A percentile compares a stretch with the other conserved stretches of the same genome.
Evolutionary conservation across 2,888 invertebrate genomes (phyloP).

Genomic region (Mesorhabditis sp.): DNA sequence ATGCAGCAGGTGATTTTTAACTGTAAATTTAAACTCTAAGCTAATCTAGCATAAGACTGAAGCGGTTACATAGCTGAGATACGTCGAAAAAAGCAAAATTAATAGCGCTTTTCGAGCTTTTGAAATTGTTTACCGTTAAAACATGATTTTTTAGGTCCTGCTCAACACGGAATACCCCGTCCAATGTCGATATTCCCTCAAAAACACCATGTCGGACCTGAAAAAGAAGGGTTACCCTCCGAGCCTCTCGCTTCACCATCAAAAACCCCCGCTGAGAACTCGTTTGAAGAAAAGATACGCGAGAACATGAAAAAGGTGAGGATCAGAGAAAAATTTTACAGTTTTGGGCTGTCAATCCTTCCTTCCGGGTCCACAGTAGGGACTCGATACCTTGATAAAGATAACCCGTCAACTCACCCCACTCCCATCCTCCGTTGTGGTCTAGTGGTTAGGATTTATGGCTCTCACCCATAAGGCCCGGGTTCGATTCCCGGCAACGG

Average conservation of each 20-base stretch:
- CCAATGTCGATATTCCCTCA: slow-evolving; percentile 28
- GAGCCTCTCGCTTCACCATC: not conserved
- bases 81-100: too few relatives aligned
- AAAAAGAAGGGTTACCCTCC: not conserved
- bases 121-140: not conserved
- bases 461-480: slow-evolving; percentile 45
- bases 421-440: slow-evolving; percentile 19
- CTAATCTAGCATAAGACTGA: too few relatives aligned
- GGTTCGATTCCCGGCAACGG: slow-evolving; percentile 42
- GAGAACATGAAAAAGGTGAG: slow-evolving; percentile 6
- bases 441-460: slow-evolving; percentile 46
- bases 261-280: not conserved
- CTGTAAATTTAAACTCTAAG: too few relatives aligned
- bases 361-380: too few relatives aligned
- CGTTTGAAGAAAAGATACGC: not conserved
- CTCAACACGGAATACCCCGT: slow-evolving; percentile 36
- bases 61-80: too few relatives aligned
- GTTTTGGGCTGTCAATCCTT: too few relatives aligned
- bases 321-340: not conserved
- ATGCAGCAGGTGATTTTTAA: slow-evolving; percentile 28
- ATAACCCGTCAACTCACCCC: too few relatives aligned
- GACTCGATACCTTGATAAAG: too few relatives aligned
- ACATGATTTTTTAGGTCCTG: slow-evolving; percentile 19
- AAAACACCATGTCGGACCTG: slow-evolving; percentile 1
- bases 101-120: too few relatives aligned